These are phyloP conservation scores for Amblyjoppa fuscipennis DNA, from an alignment of 2,888 invertebrate species.

Conservation along the genomic window DNA sequence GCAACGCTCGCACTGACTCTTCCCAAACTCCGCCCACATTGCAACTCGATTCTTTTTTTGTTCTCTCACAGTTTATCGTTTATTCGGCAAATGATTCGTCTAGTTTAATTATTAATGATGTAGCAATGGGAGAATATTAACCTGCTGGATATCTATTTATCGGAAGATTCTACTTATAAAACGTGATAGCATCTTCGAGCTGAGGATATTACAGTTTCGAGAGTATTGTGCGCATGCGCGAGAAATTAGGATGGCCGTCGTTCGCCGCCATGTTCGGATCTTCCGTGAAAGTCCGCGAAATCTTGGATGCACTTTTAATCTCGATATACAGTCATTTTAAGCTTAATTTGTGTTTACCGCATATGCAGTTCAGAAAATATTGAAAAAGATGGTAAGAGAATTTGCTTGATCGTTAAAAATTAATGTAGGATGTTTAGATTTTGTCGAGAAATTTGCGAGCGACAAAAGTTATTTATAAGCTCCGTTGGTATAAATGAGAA, in stretches of 20 bases:
- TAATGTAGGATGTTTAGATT: not conserved
- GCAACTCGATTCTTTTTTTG: constrained; percentile 4
- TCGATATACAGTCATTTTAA: not conserved
- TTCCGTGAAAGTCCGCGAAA: constrained; percentile 1
- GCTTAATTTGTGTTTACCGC: not conserved
- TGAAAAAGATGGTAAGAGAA: not conserved
- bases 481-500: not conserved
- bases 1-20: constrained; percentile 45
- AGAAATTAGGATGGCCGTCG: constrained; percentile 59
- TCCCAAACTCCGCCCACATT: constrained; percentile 45
- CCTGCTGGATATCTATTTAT: not conserved
- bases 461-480: not conserved
- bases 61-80: constrained; percentile 22
- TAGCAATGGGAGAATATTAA: not conserved
- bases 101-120: not conserved
- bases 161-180: constrained; percentile 11
- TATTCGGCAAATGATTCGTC: not conserved
- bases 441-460: not conserved
- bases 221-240: constrained; percentile 53
- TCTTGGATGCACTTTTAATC: not conserved
- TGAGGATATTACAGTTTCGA: not conserved
- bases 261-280: constrained; percentile 62
- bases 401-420: not conserved
- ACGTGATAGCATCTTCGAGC: constrained; percentile 11
- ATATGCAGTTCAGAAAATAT: not conserved